These are phyloP conservation scores for Chrysotoxum bicinctum DNA, from an alignment of 2,888 invertebrate genomes.

Conservation along the genomic window DNA sequence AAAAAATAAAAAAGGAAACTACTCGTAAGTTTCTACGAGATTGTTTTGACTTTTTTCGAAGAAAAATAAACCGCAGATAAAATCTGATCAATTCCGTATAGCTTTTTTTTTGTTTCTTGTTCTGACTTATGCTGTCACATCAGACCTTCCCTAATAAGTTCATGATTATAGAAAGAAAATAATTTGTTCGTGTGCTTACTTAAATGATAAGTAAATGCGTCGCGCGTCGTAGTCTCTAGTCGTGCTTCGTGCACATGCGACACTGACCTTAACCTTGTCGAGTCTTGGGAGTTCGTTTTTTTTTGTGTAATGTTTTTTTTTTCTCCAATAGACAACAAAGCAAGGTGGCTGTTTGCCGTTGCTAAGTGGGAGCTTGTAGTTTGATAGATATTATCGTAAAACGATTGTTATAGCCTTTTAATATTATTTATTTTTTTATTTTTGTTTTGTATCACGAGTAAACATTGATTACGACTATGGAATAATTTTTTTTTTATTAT, in stretches of 20 bases:
- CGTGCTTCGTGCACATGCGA: conserved; percentile 40
- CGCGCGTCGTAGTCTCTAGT: neutral
- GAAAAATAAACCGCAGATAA: neutral
- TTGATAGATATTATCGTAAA: conserved; percentile 22
- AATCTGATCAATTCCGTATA: too few species aligned
- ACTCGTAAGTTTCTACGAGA: neutral
- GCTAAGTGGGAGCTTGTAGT: neutral
- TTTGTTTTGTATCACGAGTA: conserved; percentile 26
- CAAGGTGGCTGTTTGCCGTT: conserved; percentile 3
- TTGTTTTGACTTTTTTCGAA: neutral
- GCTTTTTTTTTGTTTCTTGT: neutral
- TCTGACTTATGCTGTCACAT: neutral
- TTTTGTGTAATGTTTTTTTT: neutral
- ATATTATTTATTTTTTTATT: conserved; percentile 1
- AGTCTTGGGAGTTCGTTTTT: conserved; percentile 4
- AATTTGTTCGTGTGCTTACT: conserved; percentile 4
- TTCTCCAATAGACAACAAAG: conserved; percentile 9
- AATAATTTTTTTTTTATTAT: neutral
- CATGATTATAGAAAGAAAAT: neutral
- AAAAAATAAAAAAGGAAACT: neutral
- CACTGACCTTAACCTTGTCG: conserved; percentile 37
- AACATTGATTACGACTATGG: conserved; percentile 48
- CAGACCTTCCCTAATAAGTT: conserved; percentile 13
- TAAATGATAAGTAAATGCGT: conserved; percentile 18
- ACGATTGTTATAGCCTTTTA: conserved; percentile 5